Evolutionary conservation across 2,888 invertebrate genomes (phyloP), one percentile per base, ranked within the genome.

Genomic region (Chymomyza procnemis): DNA sequence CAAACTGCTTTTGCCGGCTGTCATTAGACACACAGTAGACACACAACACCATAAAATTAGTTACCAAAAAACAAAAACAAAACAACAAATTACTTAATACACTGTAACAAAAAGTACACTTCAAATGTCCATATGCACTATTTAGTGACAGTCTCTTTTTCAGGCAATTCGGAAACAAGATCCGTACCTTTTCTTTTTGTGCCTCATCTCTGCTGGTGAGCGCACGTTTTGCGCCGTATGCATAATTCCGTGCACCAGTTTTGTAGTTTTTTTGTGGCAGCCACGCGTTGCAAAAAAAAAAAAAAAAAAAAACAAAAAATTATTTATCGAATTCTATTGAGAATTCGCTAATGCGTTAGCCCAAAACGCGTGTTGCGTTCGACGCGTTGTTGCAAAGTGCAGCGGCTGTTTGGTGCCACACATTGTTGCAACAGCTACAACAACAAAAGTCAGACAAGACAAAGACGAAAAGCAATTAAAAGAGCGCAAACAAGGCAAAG

Each of bases 191-290:
- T 90, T 90, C 80, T 90, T 90, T 75, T 90, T 89, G 69, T 89
- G 88, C 34, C 90, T 86, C 81, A 89, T 78, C 83, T 90, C 90
- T 8, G 90, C 90, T 34, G 90, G 89, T 64, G 90, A 90, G 71
- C 90, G 90, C 77, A 89, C 87, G 64, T 78, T 78, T 48, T 85
- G 74, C 67, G 87, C 71, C 66, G 79, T 75, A 71, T 89, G 89
- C 89, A 89, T 89, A 61, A 84, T 86, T 80, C 83, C 83, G 67
- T 85, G 77, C 77, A 84, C 83, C 83, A 84, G 85, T 61, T 83
- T 83, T 79, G 77, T 64, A 72, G 58, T 78, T 64, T 71, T 57
- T 66, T 62, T 48, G 69, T 52, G 21, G n/a, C 58, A 66, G 65
- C 55, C 60, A 59, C 75, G 75, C 66, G 61, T 57, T 56, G 55